Evolutionary conservation across 2,113 vertebrate species (phyloP).

Genomic region (Poicephalus meyeri): DNA sequence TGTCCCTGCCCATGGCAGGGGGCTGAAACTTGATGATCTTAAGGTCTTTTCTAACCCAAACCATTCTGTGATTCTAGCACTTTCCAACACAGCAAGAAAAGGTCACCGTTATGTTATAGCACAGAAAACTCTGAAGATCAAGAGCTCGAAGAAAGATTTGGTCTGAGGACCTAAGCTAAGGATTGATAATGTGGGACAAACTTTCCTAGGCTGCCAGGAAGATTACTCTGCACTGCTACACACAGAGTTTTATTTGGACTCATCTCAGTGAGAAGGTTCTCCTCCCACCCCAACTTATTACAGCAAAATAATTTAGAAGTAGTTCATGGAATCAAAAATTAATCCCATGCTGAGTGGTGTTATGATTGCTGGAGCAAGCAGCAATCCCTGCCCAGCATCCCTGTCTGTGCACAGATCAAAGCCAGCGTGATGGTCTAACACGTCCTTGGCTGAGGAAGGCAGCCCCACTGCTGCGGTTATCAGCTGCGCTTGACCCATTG

Average conservation of each 20-base stretch:
- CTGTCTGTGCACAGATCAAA: not conserved
- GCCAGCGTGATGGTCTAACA: not conserved
- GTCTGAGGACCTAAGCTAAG: not conserved
- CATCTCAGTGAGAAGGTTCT: slow-evolving; percentile 1
- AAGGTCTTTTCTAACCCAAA: not conserved
- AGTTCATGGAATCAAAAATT: slow-evolving; percentile 19
- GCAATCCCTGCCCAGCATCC: not conserved
- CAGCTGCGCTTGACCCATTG: not conserved
- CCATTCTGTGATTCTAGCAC: not conserved
- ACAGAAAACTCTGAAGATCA: not conserved
- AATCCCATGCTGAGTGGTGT: slow-evolving; percentile 43
- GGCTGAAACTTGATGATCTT: not conserved
- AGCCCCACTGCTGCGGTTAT: not conserved
- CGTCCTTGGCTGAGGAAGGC: not conserved
- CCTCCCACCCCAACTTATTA: not conserved
- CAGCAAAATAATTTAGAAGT: slow-evolving; percentile 35
- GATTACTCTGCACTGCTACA: not conserved
- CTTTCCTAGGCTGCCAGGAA: not conserved
- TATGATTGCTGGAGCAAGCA: slow-evolving; percentile 39
- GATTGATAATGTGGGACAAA: not conserved
- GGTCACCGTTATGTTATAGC: not conserved
- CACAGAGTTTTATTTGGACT: not conserved
- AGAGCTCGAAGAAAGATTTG: not conserved
- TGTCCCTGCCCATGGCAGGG: not conserved
- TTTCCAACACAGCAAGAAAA: not conserved